Evolutionary conservation across 2,113 vertebrate genomes (phyloP), one percentile per base, ranked within the genome.

Genomic region (Gallinago media): DNA sequence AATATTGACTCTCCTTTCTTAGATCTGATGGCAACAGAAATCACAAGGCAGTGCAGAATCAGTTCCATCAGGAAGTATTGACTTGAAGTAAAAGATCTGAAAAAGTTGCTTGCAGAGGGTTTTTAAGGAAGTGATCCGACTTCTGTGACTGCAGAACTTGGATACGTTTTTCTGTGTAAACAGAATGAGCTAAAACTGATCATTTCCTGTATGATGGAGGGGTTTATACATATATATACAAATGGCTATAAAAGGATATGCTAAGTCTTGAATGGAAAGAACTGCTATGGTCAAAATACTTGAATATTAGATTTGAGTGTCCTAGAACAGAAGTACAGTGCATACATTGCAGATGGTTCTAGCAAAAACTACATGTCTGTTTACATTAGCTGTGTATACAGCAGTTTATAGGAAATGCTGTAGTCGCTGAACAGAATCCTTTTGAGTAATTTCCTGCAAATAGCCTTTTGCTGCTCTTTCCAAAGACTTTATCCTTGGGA

Each of bases 321-420:
- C 80, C 15, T 59, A 52, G 63, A 88, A 63, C 71, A 85, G 23
- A 65, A 68, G 44, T 49, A 85, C 31, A 34, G 19, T 46, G 72
- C 85, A 73, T 78, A 14, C 59, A 31, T 79, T 87, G 54, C 81
- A 88, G 79, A n/a, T 67, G 47, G 40, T 80, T 89, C 85, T 86
- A 74, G 68, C 32, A 74, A 63, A 89, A 93, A 46, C 50, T 54
- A 36, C 15, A 5, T 25, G 11, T 61, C 32, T 94, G 96, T 95
- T 93, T 94, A 90, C 85, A 90, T 84, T 26, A 92, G 74, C 81
- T 92, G 68, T 88, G 63, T 55, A 44, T 80, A 40, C 88, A 94
- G 86, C 89, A 72, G 47, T 85, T 86, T 44, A 14, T 47, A 36
- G 32, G 40, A 75, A 83, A 70, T 62, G 61, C 61, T 88, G 26